Conservation (phyloP, 2,797 vertebrate species). For the Ctenochaetus hawaiiensis region DNA sequence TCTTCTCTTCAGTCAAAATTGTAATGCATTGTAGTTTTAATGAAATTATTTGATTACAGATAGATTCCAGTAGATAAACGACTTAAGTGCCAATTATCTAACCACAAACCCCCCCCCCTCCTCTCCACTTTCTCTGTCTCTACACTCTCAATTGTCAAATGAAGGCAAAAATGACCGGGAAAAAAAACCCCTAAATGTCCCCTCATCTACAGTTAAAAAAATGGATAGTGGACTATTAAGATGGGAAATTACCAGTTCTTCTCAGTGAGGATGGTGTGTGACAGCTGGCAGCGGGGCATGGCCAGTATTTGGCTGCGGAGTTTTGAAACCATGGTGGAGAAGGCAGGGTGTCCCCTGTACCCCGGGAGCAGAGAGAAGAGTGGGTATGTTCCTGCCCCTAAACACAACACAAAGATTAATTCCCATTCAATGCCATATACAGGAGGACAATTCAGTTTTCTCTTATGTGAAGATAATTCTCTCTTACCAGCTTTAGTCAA, state of each 20-base stretch:
- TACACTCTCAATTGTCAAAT: background rate
- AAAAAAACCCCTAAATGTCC: background rate
- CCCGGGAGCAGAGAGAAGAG: slow-evolving; percentile 92
- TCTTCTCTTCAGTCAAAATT: too few species aligned
- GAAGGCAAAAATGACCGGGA: background rate
- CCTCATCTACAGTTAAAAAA: background rate
- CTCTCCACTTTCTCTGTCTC: background rate
- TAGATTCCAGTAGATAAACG: too few species aligned
- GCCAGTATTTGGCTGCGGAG: slow-evolving; percentile 91
- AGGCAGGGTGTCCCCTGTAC: slow-evolving; percentile 91
- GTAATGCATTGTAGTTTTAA: too few species aligned
- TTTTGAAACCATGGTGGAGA: slow-evolving; percentile 89
- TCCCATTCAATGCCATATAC: background rate
- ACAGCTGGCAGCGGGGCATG: slow-evolving; percentile 92
- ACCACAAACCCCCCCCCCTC: too few species aligned
- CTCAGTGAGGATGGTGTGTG: slow-evolving; percentile 93
- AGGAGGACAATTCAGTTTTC: background rate
- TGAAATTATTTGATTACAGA: too few species aligned
- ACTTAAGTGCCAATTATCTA: too few species aligned
- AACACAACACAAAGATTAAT: background rate
- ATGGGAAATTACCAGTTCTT: slow-evolving; percentile 90
- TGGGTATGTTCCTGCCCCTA: slow-evolving; percentile 85
- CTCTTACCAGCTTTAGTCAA: slow-evolving; percentile 86
- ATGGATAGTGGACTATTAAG: background rate
- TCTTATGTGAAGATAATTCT: background rate